Evolutionary conservation across 2,888 invertebrate genomes (phyloP), one percentile per base, ranked within the genome.

Genomic region (Hedya salicella): DNA sequence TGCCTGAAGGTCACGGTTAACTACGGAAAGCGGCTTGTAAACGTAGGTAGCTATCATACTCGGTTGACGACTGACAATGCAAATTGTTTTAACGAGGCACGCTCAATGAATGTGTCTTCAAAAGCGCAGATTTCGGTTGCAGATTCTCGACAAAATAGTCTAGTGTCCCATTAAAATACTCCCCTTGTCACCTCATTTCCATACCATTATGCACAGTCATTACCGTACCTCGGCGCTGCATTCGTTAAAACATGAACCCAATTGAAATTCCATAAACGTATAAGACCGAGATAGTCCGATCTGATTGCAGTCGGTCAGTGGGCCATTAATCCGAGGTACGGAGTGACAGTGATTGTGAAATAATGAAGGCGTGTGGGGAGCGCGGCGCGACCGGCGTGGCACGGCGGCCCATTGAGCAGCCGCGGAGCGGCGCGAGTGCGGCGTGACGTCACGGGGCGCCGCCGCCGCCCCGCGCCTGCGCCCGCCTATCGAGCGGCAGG

Each of bases 401-500:
- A 76, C 76, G 79, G 79, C 76, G 77, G 79, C 72, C 77, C 81
- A 81, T 80, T 80, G 79, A 78, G 76, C 78, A 76, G 77, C 68
- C 74, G 69, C 69, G 75, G 77, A 82, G 79, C 85, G 87, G 85
- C 85, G 86, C 83, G 82, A 75, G 73, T 70, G 69, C 70, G 73
- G 72, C 71, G 83, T 88, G 88, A 88, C 89, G 89, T 87, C 88
- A 86, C 87, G 74, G 73, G 73, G 72, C 78, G 78, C 78, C 76
- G 71, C 57, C 57, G 54, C 39, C 80, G 78, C 80, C 79, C 79
- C 88, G 82, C 92, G 91, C 90, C 87, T 75, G 92, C 91, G 91
- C 88, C 80, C 83, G 76, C 69, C 83, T 92, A 92, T 92, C 91
- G 92, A 92, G 83, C 92, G 90, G 88, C 88, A 90, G 90, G 88